A percentile compares a stretch with the other conserved stretches of the same genome.
Conservation (phyloP, 2,113 vertebrate species). For the Oxyura jamaicensis region DNA sequence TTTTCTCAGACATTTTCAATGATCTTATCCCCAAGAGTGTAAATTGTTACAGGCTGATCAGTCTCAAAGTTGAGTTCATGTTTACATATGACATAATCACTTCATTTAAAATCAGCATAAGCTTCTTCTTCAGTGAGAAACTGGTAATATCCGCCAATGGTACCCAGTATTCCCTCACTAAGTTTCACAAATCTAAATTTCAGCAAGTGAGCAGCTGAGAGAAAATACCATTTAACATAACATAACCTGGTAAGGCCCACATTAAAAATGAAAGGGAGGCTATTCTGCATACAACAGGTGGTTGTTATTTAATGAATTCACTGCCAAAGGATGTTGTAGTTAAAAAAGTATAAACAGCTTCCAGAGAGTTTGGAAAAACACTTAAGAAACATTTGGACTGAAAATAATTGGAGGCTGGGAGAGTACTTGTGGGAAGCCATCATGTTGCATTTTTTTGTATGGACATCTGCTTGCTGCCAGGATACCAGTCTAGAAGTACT, state of each 20-base stretch:
- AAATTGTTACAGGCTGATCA: background rate
- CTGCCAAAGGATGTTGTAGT: background rate
- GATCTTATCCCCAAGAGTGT: background rate
- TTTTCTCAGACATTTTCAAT: background rate
- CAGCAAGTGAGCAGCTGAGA: background rate
- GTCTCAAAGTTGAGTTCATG: background rate
- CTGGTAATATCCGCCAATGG: background rate
- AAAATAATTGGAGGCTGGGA: background rate
- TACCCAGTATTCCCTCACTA: background rate
- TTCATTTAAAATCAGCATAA: background rate
- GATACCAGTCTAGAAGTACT: background rate
- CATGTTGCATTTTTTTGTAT: background rate
- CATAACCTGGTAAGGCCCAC: background rate
- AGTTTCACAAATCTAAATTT: background rate
- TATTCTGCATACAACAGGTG: background rate
- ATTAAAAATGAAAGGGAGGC: background rate
- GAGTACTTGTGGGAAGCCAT: background rate
- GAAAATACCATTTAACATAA: background rate
- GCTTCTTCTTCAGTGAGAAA: background rate
- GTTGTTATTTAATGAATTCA: background rate
- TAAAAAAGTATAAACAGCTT: background rate
- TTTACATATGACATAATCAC: background rate
- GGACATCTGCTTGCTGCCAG: background rate
- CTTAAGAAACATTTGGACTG: background rate
- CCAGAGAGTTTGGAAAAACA: background rate